Evolutionary conservation across 2,797 vertebrate genomes (phyloP).

Genomic region (Tachyglossus aculeatus): DNA sequence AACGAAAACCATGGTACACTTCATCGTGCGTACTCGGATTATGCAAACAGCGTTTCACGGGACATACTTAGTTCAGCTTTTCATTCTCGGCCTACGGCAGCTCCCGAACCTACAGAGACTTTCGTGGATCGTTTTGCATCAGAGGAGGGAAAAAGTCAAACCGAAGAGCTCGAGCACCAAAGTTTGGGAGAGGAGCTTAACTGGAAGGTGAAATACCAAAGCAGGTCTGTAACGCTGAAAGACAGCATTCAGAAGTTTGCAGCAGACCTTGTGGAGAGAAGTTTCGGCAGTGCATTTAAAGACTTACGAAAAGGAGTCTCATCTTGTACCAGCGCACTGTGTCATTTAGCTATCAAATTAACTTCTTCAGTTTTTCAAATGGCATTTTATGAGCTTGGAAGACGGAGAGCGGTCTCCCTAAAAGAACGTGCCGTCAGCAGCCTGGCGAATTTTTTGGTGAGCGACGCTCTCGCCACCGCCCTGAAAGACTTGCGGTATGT

Average conservation of each 20-base stretch:
- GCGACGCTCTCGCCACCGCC: conserved; percentile 90
- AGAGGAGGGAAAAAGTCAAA: conserved; percentile 53
- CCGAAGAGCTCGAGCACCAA: conserved; percentile 40
- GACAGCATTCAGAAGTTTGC: conserved; percentile 95
- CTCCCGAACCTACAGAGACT: background rate
- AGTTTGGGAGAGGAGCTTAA: conserved; percentile 39
- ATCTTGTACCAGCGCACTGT: conserved; percentile 91
- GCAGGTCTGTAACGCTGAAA: conserved; percentile 84
- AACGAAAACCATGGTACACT: conserved; percentile 77
- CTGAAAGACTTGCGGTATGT: conserved; percentile 89
- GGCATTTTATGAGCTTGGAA: conserved; percentile 96
- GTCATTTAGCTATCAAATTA: conserved; percentile 89
- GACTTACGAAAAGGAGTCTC: conserved; percentile 95
- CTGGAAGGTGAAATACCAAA: conserved; percentile 77
- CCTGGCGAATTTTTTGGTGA: conserved; percentile 89
- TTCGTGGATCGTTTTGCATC: conserved; percentile 21
- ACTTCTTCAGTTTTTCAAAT: conserved; percentile 96
- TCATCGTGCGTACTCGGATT: conserved; percentile 87
- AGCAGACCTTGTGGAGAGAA: conserved; percentile 92
- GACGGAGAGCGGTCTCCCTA: conserved; percentile 85
- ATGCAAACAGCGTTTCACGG: conserved; percentile 88
- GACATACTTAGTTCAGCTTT: conserved; percentile 90
- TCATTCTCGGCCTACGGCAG: conserved; percentile 52
- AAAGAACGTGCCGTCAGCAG: conserved; percentile 90
- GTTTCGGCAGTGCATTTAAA: conserved; percentile 91